Evolutionary conservation across 2,113 vertebrate genomes (phyloP), one percentile per base, ranked within the genome.

Genomic region (Blennius ocellaris): DNA sequence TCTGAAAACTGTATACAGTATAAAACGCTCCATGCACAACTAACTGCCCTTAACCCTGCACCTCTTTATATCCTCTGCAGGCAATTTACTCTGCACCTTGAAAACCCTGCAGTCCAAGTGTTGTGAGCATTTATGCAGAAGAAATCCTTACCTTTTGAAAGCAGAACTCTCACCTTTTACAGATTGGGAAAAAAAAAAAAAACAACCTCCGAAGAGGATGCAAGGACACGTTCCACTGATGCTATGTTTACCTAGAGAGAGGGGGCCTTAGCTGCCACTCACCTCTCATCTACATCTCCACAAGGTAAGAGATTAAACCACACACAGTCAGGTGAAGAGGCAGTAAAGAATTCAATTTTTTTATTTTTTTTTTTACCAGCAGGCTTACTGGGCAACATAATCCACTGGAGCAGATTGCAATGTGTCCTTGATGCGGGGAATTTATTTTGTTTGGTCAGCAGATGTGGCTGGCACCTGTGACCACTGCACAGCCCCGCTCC

Each of bases 361-460:
- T 30, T 30, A 2, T 2, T 30, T 30, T 2, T 30, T 30, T 30
- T 30, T 30, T 30, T 67, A 76, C 10, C 8, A 49, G 57, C 65
- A 72, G 69, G 50, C 53, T 45, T 14, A 38, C 53, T 49, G 48
- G 48, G 54, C 43, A 58, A 66, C 70, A 58, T 66, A 79, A 59
- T 51, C 49, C 5, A 0, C 11, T 43, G 59, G 61, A 47, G 58
- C 15, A 12, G 51, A 51, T 12, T 63, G 58, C 36, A 73, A 15
- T 5, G 60, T 78, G 83, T 69, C 87, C 85, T 89, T 88, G 87
- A 88, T 67, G 72, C 65, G 73, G 81, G 52, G 48, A 60, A 62
- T 62, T 63, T 6, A 7, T 81, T 52, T 61, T 67, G 73, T 82
- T 82, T 77, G 77, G 67, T 86, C 88, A 86, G 86, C 87, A 87